phyloP scores from a whole-genome alignment of 2,888 invertebrate genomes.

The Leptodirus hochenwartii region DNA sequence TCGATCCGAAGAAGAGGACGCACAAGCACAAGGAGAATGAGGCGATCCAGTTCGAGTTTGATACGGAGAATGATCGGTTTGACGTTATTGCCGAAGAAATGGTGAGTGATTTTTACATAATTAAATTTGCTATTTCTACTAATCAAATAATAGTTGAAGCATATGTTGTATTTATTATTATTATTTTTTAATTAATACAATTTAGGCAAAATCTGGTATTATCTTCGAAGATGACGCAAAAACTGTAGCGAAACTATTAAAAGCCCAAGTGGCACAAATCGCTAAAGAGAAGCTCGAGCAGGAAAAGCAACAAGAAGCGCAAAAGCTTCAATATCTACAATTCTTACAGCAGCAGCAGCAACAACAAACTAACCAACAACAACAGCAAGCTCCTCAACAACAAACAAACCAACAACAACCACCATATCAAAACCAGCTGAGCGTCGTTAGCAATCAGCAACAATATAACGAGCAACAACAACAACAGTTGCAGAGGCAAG shows the following conservation, averaged over 20 bases:
- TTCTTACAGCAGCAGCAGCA: slow-evolving; percentile 33
- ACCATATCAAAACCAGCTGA: slow-evolving; percentile 8
- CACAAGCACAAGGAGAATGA: slow-evolving; percentile 98
- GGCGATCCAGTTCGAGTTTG: slow-evolving; percentile 97
- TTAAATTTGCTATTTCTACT: slow-evolving; percentile 2
- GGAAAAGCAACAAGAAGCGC: slow-evolving; percentile 27
- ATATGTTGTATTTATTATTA: not conserved
- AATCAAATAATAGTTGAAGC: not conserved
- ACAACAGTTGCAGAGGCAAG: slow-evolving; percentile 35
- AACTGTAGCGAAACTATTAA: slow-evolving; percentile 77
- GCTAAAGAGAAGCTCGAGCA: slow-evolving; percentile 37
- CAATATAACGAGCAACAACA: slow-evolving; percentile 29
- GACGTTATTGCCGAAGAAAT: slow-evolving; percentile 91
- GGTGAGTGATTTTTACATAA: slow-evolving; percentile 29
- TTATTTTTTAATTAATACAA: slow-evolving; percentile 1
- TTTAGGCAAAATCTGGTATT: slow-evolving; percentile 68
- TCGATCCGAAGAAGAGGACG: slow-evolving; percentile 92
- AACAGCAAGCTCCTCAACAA: slow-evolving; percentile 14
- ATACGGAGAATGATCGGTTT: slow-evolving; percentile 76
- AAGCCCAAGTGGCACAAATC: slow-evolving; percentile 67
- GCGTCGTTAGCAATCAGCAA: slow-evolving; percentile 15
- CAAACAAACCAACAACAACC: slow-evolving; percentile 9
- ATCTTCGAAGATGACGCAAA: slow-evolving; percentile 91
- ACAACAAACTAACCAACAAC: slow-evolving; percentile 11
- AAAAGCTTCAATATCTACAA: slow-evolving; percentile 36